Percentiles rank a stretch among this genome's conserved stretches.
Conservation (phyloP, 2,888 invertebrate species). For the Calliphora vomitoria region DNA sequence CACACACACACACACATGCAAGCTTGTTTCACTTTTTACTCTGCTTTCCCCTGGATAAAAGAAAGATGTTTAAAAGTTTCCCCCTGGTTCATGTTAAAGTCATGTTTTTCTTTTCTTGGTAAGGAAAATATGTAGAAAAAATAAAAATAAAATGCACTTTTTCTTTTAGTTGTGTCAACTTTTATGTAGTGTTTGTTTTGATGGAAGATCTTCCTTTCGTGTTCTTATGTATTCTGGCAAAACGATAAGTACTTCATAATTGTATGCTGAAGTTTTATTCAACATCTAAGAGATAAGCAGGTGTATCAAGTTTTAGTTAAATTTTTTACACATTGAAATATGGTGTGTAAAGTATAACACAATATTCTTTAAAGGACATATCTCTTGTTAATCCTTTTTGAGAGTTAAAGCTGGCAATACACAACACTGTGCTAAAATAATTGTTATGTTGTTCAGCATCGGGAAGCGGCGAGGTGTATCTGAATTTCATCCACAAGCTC, state of each 20-base stretch:
- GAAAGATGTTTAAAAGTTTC: conserved; percentile 18
- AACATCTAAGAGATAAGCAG: conserved; percentile 1
- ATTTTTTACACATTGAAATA: not conserved
- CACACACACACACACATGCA: not conserved
- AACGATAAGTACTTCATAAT: conserved; percentile 33
- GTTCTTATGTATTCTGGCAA: conserved; percentile 1
- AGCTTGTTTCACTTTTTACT: conserved; percentile 18
- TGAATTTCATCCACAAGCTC: too few relatives aligned
- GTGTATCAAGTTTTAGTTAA: not conserved
- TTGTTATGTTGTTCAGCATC: too few relatives aligned
- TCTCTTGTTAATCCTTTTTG: too few relatives aligned
- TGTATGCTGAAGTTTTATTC: conserved; percentile 13
- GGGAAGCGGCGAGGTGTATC: too few relatives aligned
- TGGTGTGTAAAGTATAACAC: too few relatives aligned
- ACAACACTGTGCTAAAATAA: too few relatives aligned
- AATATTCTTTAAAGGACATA: not conserved
- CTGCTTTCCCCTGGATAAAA: not conserved
- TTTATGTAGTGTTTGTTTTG: conserved; percentile 56
- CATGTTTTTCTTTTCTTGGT: conserved; percentile 46
- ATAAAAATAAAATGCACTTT: conserved; percentile 26
- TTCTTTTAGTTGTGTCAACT: conserved; percentile 63
- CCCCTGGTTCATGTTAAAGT: conserved; percentile 60
- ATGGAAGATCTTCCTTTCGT: not conserved
- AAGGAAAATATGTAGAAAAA: conserved; percentile 22
- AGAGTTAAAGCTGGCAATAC: too few relatives aligned